A percentile compares a stretch with the other conserved stretches of the same genome.
These are phyloP conservation scores for Hemibagrus wyckioides DNA, from an alignment of 2,113 vertebrate genomes.

Conservation along the genomic window DNA sequence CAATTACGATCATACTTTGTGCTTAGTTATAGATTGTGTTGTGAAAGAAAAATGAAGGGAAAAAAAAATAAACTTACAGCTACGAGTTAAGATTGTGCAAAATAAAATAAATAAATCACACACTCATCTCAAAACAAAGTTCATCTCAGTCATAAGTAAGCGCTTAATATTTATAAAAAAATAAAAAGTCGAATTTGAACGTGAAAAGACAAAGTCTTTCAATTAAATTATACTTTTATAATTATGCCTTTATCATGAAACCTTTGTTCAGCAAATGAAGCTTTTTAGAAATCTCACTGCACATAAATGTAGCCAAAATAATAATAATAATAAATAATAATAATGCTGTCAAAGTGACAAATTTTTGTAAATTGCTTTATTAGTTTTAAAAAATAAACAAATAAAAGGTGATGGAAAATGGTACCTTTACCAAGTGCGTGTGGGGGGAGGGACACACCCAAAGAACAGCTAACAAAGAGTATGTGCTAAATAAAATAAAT, in stretches of 20 bases:
- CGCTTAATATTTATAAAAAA: too few relatives aligned
- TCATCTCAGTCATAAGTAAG: background rate
- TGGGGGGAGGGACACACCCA: background rate
- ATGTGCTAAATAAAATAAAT: background rate
- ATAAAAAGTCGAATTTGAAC: background rate
- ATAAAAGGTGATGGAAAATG: background rate
- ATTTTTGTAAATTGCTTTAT: background rate
- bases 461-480: background rate
- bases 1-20: background rate
- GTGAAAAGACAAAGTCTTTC: background rate
- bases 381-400: background rate
- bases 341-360: background rate
- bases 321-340: background rate
- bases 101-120: background rate
- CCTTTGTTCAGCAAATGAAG: background rate
- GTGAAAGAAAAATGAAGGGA: background rate
- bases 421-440: background rate
- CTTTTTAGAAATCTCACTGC: background rate
- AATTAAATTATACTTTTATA: background rate
- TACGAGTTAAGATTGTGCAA: background rate
- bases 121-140: background rate
- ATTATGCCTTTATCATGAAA: background rate
- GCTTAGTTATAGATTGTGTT: background rate
- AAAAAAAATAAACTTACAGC: background rate
- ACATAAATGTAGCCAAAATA: background rate